Evolutionary conservation across 2,113 vertebrate genomes (phyloP).

Genomic region (Raja brachyura): DNA sequence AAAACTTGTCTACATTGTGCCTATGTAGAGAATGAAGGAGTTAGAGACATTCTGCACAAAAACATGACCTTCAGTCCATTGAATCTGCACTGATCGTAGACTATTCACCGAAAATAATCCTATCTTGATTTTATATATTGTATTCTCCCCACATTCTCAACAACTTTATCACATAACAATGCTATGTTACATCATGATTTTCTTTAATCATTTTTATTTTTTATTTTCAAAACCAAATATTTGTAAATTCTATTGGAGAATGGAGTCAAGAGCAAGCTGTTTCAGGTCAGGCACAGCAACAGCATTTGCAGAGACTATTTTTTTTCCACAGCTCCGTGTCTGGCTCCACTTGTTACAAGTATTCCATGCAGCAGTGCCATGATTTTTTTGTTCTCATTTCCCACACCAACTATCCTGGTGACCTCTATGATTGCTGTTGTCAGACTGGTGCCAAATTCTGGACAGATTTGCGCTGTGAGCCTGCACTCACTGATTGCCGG

Average conservation of each 20-base stretch:
- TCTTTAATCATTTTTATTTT: not conserved
- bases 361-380: not conserved
- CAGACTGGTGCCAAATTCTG: not conserved
- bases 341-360: not conserved
- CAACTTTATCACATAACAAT: too few species aligned
- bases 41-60: too few species aligned
- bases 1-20: too few species aligned
- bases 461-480: not conserved
- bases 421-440: not conserved
- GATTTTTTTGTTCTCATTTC: constrained; percentile 23
- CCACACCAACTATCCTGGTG: not conserved
- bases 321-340: not conserved
- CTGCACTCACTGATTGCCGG: not conserved
- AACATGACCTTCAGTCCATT: too few species aligned
- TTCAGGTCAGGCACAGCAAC: not conserved
- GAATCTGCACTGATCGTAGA: too few species aligned
- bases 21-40: too few species aligned
- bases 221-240: not conserved
- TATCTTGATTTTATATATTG: too few species aligned
- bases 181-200: not conserved
- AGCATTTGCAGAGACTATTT: constrained; percentile 9
- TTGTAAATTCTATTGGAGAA: not conserved
- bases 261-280: not conserved
- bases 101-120: too few species aligned
- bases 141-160: too few species aligned